A percentile compares a stretch with the other conserved stretches of the same genome.
Conservation (phyloP, 1,140 invertebrate species). For the Aphelenchoides avenae region DNA sequence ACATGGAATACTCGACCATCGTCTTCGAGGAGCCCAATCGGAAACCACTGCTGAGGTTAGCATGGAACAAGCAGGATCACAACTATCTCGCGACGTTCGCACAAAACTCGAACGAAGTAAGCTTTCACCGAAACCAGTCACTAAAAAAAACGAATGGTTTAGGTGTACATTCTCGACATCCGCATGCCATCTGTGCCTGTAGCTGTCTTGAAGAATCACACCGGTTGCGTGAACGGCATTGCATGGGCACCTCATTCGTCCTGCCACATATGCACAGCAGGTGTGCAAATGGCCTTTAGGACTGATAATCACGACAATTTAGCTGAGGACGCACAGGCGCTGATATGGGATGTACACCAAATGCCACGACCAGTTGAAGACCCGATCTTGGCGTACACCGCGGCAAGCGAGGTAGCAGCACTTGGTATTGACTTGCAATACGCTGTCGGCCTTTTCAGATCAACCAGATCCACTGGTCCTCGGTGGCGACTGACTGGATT, state of each 20-base stretch:
- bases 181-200: slow-evolving; percentile 95
- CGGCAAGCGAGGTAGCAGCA: slow-evolving; percentile 86
- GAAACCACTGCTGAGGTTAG: slow-evolving; percentile 78
- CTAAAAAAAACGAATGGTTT: slow-evolving; percentile 34
- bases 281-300: no score
- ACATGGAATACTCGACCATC: slow-evolving; percentile 40
- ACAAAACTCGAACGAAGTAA: slow-evolving; percentile 91
- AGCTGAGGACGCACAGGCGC: slow-evolving; percentile 80
- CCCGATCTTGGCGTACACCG: slow-evolving; percentile 95
- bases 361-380: slow-evolving; percentile 48
- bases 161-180: slow-evolving; percentile 93
- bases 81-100: slow-evolving; percentile 98
- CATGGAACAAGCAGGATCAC: slow-evolving; percentile 76
- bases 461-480: slow-evolving; percentile 99
- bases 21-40: slow-evolving; percentile 97
- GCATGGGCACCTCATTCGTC: slow-evolving; percentile 98
- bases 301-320: no score
- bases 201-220: slow-evolving; percentile 91
- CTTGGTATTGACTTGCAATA: no score
- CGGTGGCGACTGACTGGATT: slow-evolving; percentile 99
- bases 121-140: background rate
- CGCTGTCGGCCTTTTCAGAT: slow-evolving; percentile 65
- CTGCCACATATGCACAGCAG: slow-evolving; percentile 62
- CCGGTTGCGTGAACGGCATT: slow-evolving; percentile 96
- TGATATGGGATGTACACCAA: slow-evolving; percentile 91